Conservation (phyloP, 2,797 vertebrate genomes). For the Gobio occitaniae region DNA sequence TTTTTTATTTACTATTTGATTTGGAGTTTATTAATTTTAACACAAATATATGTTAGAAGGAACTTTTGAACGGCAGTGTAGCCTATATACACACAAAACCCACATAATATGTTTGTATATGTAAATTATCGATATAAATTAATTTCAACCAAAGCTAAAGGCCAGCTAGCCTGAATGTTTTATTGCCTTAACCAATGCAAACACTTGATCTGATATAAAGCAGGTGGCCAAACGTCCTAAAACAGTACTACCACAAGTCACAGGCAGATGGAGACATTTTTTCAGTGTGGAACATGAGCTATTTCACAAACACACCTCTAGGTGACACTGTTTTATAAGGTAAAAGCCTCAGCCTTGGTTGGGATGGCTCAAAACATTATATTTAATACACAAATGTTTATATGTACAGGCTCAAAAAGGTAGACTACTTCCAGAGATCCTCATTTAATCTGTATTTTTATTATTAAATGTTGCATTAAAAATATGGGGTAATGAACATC, state of each 20-base stretch:
- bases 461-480: not conserved
- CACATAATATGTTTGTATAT: not conserved
- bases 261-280: slow-evolving; percentile 50
- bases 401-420: not conserved
- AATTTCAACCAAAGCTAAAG: not conserved
- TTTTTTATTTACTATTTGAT: not conserved
- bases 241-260: not conserved
- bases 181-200: not conserved
- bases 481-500: not conserved
- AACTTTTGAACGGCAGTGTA: too few species aligned
- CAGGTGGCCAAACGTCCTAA: not conserved
- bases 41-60: too few species aligned
- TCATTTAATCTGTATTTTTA: not conserved
- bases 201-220: not conserved
- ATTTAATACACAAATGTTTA: not conserved
- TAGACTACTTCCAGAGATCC: not conserved
- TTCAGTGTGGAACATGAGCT: not conserved
- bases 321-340: slow-evolving; percentile 41
- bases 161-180: not conserved
- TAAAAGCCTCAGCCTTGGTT: not conserved
- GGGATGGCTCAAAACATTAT: too few species aligned
- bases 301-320: slow-evolving; percentile 18
- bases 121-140: not conserved
- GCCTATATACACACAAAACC: not conserved
- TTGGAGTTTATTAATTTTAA: not conserved